Evolutionary conservation across 2,888 invertebrate genomes (phyloP).

Genomic region (Acleris emargana): DNA sequence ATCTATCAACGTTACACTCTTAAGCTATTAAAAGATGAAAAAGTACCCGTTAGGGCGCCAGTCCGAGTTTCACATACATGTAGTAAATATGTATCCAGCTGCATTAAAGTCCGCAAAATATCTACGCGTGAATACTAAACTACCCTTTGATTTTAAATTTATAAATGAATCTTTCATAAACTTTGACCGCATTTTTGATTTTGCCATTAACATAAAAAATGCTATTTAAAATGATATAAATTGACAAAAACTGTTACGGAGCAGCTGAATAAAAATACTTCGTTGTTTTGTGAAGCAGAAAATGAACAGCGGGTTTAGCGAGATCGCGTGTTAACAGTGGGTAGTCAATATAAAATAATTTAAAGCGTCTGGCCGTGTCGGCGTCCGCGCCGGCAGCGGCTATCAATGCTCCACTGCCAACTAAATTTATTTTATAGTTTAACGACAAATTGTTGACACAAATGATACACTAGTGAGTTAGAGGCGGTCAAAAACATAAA

Average conservation of each 20-base stretch:
- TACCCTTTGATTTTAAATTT: too few species aligned
- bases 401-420: slow-evolving; percentile 36
- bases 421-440: slow-evolving; percentile 38
- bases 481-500: slow-evolving; percentile 34
- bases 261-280: too few species aligned
- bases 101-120: too few species aligned
- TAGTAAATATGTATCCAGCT: too few species aligned
- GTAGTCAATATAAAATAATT: slow-evolving; percentile 36
- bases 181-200: slow-evolving; percentile 8
- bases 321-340: slow-evolving; percentile 21
- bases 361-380: slow-evolving; percentile 33
- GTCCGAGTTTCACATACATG: too few species aligned
- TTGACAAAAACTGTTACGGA: slow-evolving; percentile 1
- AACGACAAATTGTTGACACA: slow-evolving; percentile 38
- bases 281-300: slow-evolving; percentile 12
- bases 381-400: slow-evolving; percentile 21
- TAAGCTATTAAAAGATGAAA: too few species aligned
- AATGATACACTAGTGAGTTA: slow-evolving; percentile 35
- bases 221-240: slow-evolving; percentile 17
- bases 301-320: slow-evolving; percentile 23
- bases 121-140: too few species aligned
- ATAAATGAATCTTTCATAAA: too few species aligned
- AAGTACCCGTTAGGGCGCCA: too few species aligned
- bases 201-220: slow-evolving; percentile 22
- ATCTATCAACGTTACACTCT: too few species aligned